Evolutionary conservation across 2,888 invertebrate species (phyloP).

Genomic region (Petrolisthes cinctipes): DNA sequence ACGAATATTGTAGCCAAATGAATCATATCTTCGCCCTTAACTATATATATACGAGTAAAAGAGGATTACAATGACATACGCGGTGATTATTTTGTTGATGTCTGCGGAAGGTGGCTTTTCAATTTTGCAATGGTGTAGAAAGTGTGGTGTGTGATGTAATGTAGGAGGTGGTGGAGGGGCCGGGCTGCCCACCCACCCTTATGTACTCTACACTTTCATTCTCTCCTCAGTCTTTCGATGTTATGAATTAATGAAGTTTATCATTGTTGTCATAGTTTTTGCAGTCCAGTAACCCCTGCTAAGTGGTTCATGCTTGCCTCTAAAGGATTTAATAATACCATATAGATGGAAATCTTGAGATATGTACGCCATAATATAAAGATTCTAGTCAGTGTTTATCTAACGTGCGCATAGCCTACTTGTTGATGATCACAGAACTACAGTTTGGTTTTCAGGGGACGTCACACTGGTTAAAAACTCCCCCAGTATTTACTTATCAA

Average conservation of each 20-base stretch:
- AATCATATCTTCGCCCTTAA: too few species aligned
- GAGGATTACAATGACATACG: too few species aligned
- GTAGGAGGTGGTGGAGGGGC: background rate
- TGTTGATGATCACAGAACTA: too few species aligned
- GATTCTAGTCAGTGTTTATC: too few species aligned
- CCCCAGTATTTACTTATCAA: too few species aligned
- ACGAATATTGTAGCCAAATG: too few species aligned
- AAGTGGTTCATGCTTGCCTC: slow-evolving; percentile 53
- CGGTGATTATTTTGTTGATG: too few species aligned
- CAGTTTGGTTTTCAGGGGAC: too few species aligned
- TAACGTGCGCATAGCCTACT: too few species aligned
- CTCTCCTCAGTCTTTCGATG: slow-evolving; percentile 56
- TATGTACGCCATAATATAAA: slow-evolving; percentile 13
- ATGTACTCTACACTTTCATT: slow-evolving; percentile 3
- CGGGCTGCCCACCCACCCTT: background rate
- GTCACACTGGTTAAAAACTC: too few species aligned
- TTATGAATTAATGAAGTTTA: slow-evolving; percentile 56
- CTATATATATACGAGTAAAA: too few species aligned
- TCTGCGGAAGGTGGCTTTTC: background rate
- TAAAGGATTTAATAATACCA: slow-evolving; percentile 28
- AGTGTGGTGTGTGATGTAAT: background rate
- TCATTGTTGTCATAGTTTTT: slow-evolving; percentile 52
- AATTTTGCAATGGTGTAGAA: background rate
- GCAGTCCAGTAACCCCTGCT: slow-evolving; percentile 43
- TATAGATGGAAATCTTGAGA: slow-evolving; percentile 42